phyloP scores from a whole-genome alignment of 2,888 invertebrate genomes.

The Eilema sororculum region DNA sequence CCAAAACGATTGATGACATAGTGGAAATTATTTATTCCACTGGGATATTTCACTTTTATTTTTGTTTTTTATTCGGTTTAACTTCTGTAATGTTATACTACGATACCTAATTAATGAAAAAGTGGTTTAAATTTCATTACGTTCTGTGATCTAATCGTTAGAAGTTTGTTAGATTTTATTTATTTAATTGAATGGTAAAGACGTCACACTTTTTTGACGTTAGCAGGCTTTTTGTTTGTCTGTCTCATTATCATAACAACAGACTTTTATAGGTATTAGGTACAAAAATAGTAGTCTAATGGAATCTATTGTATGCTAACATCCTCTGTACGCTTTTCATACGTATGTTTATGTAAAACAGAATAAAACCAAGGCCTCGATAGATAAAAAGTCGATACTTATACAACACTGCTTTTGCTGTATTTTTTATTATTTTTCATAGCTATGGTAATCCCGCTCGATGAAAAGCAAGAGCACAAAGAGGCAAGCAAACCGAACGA shows the following conservation, averaged over 20 bases:
- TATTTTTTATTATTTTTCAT: constrained; percentile 6
- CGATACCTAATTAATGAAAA: constrained; percentile 44
- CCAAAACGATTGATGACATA: constrained; percentile 80
- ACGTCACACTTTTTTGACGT: constrained; percentile 25
- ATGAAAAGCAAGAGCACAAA: constrained; percentile 32
- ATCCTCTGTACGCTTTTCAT: not conserved
- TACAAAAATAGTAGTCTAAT: constrained; percentile 16
- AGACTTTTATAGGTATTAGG: not conserved
- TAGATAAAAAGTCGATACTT: not conserved
- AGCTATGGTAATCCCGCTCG: constrained; percentile 10
- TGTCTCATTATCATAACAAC: not conserved
- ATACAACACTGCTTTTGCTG: not conserved
- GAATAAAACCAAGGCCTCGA: not conserved
- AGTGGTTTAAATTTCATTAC: constrained; percentile 46
- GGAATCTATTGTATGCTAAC: constrained; percentile 31
- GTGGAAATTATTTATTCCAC: constrained; percentile 76
- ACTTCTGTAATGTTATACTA: constrained; percentile 67
- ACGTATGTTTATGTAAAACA: constrained; percentile 1
- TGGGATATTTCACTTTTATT: constrained; percentile 67
- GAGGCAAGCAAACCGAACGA: constrained; percentile 54
- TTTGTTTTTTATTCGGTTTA: constrained; percentile 61
- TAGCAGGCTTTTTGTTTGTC: not conserved
- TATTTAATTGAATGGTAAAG: constrained; percentile 21
- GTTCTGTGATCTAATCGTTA: constrained; percentile 38
- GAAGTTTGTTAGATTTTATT: constrained; percentile 5